These are phyloP conservation scores for Peromyscus melanophrys DNA, from an alignment of 2,797 vertebrate genomes.

Conservation along the genomic window DNA sequence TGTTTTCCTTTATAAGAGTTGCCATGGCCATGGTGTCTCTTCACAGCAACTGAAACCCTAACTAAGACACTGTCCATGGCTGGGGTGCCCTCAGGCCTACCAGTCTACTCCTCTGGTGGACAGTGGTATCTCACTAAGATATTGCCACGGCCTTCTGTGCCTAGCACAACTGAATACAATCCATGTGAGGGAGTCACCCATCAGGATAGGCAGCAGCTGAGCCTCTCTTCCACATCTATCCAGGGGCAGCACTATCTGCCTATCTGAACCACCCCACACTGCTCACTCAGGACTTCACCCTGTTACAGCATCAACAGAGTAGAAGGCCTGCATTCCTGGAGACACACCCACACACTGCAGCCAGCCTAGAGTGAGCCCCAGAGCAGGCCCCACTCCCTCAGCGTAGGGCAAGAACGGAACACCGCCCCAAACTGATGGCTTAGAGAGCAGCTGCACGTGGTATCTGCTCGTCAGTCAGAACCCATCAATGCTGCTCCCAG, in stretches of 20 bases:
- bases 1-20: not conserved
- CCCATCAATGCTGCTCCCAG: fast-evolving
- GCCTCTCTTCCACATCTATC: not conserved
- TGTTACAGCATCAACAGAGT: not conserved
- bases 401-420: not conserved
- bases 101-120: not conserved
- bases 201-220: not conserved
- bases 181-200: not conserved
- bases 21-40: not conserved
- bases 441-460: fast-evolving
- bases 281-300: not conserved
- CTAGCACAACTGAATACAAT: not conserved
- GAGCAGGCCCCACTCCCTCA: not conserved
- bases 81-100: not conserved
- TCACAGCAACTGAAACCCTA: not conserved
- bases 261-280: fast-evolving
- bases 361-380: not conserved
- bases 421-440: fast-evolving
- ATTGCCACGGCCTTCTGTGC: fast-evolving
- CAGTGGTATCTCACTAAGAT: not conserved
- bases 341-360: fast-evolving
- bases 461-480: not conserved
- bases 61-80: not conserved
- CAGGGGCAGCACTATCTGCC: not conserved
- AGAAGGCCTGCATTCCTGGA: fast-evolving